These are phyloP conservation scores for Crematogaster levior DNA, from an alignment of 2,888 invertebrate genomes.

Conservation along the genomic window DNA sequence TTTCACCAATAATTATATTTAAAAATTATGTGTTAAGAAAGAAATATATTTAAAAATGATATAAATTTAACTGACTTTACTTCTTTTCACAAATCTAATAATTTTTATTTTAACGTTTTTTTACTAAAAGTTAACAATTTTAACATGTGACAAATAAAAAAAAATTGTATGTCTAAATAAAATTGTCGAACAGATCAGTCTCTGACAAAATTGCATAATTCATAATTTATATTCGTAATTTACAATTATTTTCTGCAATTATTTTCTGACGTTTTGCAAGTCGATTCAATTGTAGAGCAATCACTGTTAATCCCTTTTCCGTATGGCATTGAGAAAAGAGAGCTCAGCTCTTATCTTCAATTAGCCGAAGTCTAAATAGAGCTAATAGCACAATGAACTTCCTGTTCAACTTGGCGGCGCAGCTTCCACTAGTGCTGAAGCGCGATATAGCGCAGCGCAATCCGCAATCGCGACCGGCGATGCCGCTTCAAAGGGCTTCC, in stretches of 20 bases:
- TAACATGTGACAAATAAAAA: not conserved
- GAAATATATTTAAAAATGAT: not conserved
- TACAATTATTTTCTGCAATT: not conserved
- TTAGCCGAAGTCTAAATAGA: slow-evolving; percentile 77
- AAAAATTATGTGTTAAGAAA: not conserved
- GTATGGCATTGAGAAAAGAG: slow-evolving; percentile 39
- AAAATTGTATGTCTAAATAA: not conserved
- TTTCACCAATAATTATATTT: not conserved
- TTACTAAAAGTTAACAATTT: not conserved
- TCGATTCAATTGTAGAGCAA: not conserved
- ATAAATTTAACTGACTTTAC: not conserved
- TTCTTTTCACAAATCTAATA: not conserved
- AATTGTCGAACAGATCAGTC: not conserved
- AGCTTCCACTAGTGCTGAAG: slow-evolving; percentile 43
- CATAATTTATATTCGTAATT: too few relatives aligned
- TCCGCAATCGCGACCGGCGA: slow-evolving; percentile 45
- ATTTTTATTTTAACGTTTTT: not conserved
- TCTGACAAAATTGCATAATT: not conserved
- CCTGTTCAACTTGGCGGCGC: slow-evolving; percentile 67
- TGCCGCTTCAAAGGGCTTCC: slow-evolving; percentile 57
- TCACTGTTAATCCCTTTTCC: not conserved
- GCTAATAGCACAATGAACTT: slow-evolving; percentile 77
- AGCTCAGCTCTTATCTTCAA: slow-evolving; percentile 73
- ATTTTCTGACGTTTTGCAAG: not conserved
- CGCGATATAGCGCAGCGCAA: slow-evolving; percentile 33